These are phyloP conservation scores for Zonitis immaculata DNA, from an alignment of 2,888 invertebrate species.

Conservation along the genomic window DNA sequence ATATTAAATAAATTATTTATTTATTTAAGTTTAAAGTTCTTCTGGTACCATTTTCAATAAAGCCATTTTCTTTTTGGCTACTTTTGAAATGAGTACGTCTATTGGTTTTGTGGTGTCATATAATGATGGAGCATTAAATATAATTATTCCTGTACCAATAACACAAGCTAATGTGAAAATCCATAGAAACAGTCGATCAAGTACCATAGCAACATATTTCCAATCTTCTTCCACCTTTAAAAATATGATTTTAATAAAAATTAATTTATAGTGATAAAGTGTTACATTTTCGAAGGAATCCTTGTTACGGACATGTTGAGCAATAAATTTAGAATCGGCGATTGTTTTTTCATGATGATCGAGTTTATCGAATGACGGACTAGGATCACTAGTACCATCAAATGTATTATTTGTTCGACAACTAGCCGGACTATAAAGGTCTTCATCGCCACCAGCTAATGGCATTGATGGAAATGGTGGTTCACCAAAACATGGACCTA, in stretches of 20 bases:
- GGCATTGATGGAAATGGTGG: constrained; percentile 65
- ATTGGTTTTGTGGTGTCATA: constrained; percentile 88
- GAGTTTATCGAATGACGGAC: constrained; percentile 78
- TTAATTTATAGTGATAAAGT: constrained; percentile 32
- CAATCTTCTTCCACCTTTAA: constrained; percentile 92
- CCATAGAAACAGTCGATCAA: constrained; percentile 94
- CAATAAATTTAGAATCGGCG: constrained; percentile 89
- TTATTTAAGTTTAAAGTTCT: constrained; percentile 38
- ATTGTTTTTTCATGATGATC: constrained; percentile 82
- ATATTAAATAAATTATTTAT: not conserved
- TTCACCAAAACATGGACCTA: constrained; percentile 62
- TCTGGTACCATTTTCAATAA: constrained; percentile 81
- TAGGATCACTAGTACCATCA: constrained; percentile 59
- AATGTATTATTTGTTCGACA: constrained; percentile 47
- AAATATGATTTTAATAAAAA: not conserved
- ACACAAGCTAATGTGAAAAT: constrained; percentile 92
- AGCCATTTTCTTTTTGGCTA: constrained; percentile 85
- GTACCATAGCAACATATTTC: constrained; percentile 96
- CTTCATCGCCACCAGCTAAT: constrained; percentile 74
- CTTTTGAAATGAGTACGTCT: constrained; percentile 85
- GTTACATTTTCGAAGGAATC: constrained; percentile 92
- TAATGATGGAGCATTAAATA: constrained; percentile 85
- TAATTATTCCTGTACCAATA: constrained; percentile 82
- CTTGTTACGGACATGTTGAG: constrained; percentile 92
- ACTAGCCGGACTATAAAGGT: constrained; percentile 69